These are phyloP conservation scores for Eulemur albifrons DNA, from an alignment of 2,797 vertebrate species.

Conservation along the genomic window DNA sequence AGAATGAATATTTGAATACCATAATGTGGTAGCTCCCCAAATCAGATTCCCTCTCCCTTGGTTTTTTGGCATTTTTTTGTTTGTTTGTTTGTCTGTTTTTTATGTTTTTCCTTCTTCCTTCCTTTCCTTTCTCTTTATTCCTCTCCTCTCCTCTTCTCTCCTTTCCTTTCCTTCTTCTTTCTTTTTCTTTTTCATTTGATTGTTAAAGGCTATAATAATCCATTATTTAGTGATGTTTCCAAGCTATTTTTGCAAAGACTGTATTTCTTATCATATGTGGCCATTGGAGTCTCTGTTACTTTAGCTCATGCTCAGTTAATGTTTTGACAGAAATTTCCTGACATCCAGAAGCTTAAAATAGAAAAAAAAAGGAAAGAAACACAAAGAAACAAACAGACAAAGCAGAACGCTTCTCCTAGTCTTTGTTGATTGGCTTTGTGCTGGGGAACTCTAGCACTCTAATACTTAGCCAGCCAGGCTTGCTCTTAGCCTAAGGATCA, in stretches of 20 bases:
- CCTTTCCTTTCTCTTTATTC: background rate
- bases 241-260: background rate
- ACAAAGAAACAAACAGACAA: background rate
- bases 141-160: too few relatives aligned
- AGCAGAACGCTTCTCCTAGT: background rate
- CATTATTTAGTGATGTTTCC: background rate
- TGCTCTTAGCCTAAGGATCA: background rate
- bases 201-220: background rate
- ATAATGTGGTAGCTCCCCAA: background rate
- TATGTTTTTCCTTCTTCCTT: background rate
- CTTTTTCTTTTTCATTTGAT: background rate
- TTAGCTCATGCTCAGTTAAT: background rate
- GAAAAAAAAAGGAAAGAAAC: background rate
- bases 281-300: background rate
- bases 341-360: background rate
- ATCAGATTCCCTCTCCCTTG: background rate
- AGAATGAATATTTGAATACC: background rate
- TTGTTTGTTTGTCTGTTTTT: background rate
- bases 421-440: background rate
- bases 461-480: background rate
- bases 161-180: background rate
- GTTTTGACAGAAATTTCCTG: background rate
- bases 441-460: background rate
- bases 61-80: background rate
- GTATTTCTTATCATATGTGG: background rate